phyloP scores from a whole-genome alignment of 1,140 invertebrate species.

The Drosophila murphyi region DNA sequence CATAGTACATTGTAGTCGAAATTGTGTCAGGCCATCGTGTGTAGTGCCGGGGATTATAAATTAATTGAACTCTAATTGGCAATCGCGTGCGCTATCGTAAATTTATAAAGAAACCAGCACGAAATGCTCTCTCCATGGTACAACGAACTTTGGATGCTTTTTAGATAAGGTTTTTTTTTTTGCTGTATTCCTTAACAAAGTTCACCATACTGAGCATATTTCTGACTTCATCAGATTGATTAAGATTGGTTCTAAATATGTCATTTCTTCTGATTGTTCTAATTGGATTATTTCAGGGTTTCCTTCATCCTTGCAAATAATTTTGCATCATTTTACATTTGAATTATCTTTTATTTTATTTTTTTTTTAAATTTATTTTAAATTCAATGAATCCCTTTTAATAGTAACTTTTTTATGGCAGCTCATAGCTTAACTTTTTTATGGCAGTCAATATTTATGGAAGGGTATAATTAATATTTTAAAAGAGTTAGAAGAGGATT shows the following conservation, averaged over 20 bases:
- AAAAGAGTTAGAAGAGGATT: neutral
- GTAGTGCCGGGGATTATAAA: constrained; percentile 51
- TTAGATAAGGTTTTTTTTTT: constrained; percentile 4
- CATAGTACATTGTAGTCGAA: constrained; percentile 36
- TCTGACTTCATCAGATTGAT: no score
- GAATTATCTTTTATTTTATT: neutral
- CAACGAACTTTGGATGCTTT: constrained; percentile 6
- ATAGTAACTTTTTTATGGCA: no score
- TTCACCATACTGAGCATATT: neutral
- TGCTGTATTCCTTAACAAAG: neutral
- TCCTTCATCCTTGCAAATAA: no score
- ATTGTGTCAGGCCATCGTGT: constrained; percentile 42
- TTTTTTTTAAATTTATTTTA: neutral
- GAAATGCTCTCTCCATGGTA: constrained; percentile 8
- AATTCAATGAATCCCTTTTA: no score
- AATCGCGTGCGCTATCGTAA: constrained; percentile 45
- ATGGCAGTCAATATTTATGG: constrained; percentile 3
- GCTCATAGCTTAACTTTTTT: neutral
- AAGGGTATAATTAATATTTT: neutral
- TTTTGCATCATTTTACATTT: no score
- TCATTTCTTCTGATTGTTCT: no score
- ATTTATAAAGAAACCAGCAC: constrained; percentile 32
- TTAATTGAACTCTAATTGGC: constrained; percentile 56
- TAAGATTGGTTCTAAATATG: no score
- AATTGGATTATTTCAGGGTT: no score